Evolutionary conservation across 2,888 invertebrate species (phyloP).

Genomic region (Girardia tigrina): DNA sequence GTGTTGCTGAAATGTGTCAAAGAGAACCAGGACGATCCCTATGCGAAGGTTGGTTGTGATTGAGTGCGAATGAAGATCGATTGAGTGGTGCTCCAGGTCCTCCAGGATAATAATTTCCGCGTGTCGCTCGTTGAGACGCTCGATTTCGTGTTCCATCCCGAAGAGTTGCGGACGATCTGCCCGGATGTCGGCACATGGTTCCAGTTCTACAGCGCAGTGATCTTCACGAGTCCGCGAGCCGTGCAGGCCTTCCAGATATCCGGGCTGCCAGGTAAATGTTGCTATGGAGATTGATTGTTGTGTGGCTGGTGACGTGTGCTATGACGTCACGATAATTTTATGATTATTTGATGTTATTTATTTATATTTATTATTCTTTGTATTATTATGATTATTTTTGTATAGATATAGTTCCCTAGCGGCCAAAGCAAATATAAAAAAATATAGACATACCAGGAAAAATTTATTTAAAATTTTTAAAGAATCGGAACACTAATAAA

Average conservation of each 20-base stretch:
- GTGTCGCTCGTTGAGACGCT: conserved; percentile 28
- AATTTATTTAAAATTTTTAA: no score
- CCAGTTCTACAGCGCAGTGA: neutral
- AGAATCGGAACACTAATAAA: no score
- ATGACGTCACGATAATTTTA: no score
- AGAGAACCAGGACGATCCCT: conserved; percentile 4
- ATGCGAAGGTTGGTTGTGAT: neutral
- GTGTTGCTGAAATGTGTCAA: conserved; percentile 4
- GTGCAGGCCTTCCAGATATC: conserved; percentile 25
- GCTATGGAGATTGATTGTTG: no score
- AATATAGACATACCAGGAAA: no score
- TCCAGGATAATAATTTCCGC: conserved; percentile 24
- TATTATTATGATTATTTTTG: no score
- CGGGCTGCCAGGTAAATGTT: neutral
- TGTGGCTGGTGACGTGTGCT: no score
- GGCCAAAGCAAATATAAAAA: no score
- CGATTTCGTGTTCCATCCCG: conserved; percentile 31
- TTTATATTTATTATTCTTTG: no score
- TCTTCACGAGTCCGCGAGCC: conserved; percentile 31
- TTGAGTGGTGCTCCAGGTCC: neutral
- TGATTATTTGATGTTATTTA: no score
- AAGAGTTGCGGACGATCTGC: conserved; percentile 7
- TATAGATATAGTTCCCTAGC: no score
- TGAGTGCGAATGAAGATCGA: neutral
- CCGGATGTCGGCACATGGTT: neutral